Evolutionary conservation across 1,140 invertebrate species (phyloP), one percentile per base, ranked within the genome.

Genomic region (Drosophila rhopaloa): DNA sequence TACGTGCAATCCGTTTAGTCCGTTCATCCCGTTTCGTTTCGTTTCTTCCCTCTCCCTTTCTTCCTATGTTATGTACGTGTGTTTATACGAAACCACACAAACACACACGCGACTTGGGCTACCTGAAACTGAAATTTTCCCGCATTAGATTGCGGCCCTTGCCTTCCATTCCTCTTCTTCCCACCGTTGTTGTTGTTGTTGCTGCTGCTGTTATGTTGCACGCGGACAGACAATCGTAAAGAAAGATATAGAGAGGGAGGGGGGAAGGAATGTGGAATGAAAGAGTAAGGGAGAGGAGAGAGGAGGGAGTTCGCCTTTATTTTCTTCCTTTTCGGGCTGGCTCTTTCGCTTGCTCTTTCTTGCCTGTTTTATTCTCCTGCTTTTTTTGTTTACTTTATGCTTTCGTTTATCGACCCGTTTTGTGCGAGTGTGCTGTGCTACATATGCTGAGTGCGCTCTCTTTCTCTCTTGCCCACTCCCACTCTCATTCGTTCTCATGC

Each of bases 401-500:
- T 90, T 90, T 90, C 86, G 86, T 90, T 90, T 90, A 90, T 90
- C 81, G 86, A 90, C 85, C 86, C 86, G 85, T 90, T 89, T 71
- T 72, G 62, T 76, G 63, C 74, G 76, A 77, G 68, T 76, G 62
- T 85, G 78, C 65, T 81, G 74, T 78, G 79, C 79, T 81, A 81
- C 70, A 78, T 76, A 63, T 81, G 81, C 60, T 61, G 63, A 50
- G 19, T 41, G 27, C 43, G 46, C 37, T 66, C 62, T 66, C 57
- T 56, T 56, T 70, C 63, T 76, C 62, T 81, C 48, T 71, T 53
- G 43, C 37, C 50, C 61, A 66, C 78, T 76, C 41, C 5, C 51
- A 5, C 14, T 65, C 24, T 40, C 8, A 11, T 38, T 38, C n/a
- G 27, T 50, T 72, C 54, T 44, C 40, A 40, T 1, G 67, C 43